Evolutionary conservation across 2,113 vertebrate genomes (phyloP).

Genomic region (Symphodus melops): DNA sequence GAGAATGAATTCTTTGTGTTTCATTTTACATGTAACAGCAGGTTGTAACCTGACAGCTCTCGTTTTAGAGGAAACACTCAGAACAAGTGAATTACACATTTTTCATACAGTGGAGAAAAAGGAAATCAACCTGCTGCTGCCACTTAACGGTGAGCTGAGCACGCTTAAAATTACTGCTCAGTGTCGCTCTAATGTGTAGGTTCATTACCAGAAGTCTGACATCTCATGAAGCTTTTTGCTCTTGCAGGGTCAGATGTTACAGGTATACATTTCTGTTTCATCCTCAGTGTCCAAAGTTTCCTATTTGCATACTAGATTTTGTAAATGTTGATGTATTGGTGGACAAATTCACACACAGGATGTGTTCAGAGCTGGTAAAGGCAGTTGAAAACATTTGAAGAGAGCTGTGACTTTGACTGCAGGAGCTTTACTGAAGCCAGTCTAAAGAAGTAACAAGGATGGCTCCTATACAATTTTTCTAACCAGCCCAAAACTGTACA

Average conservation of each 20-base stretch:
- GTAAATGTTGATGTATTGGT: background rate
- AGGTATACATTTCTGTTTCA: too few relatives aligned
- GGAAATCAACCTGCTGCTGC: background rate
- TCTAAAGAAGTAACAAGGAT: too few relatives aligned
- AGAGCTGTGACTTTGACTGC: too few relatives aligned
- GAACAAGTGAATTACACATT: constrained; percentile 57
- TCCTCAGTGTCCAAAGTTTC: background rate
- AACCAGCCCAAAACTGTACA: too few relatives aligned
- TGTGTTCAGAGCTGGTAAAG: too few relatives aligned
- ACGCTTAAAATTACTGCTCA: background rate
- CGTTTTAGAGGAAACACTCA: constrained; percentile 47
- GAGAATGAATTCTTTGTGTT: constrained; percentile 67
- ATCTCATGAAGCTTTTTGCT: background rate
- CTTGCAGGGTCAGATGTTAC: background rate
- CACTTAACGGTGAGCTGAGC: background rate
- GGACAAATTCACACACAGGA: too few relatives aligned
- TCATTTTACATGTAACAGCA: constrained; percentile 55
- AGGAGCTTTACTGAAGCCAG: too few relatives aligned
- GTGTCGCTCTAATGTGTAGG: background rate
- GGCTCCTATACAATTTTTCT: too few relatives aligned
- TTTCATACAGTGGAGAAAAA: background rate
- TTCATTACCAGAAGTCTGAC: background rate
- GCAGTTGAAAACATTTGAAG: too few relatives aligned
- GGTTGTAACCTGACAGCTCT: constrained; percentile 49
- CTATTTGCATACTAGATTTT: background rate